These are phyloP conservation scores for Brachymystax lenok DNA, from an alignment of 2,797 vertebrate species.

Conservation along the genomic window DNA sequence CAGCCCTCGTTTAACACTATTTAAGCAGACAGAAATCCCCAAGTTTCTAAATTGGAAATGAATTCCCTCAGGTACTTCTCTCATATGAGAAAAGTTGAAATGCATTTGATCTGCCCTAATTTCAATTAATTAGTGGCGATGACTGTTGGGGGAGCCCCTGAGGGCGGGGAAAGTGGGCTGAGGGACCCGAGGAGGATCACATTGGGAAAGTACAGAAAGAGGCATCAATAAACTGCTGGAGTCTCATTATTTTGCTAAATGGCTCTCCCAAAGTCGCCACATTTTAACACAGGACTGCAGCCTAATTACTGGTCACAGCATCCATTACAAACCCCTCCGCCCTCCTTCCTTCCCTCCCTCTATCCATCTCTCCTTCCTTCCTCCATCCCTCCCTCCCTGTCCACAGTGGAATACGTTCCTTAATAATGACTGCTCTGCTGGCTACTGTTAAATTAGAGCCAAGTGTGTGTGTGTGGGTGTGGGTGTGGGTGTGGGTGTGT, in stretches of 20 bases:
- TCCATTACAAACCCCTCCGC: conserved; percentile 72
- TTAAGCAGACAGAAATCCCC: conserved; percentile 77
- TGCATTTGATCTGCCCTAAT: conserved; percentile 86
- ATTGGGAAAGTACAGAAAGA: conserved; percentile 77
- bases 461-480: conserved; percentile 38
- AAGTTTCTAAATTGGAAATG: conserved; percentile 85
- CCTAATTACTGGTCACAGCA: conserved; percentile 83
- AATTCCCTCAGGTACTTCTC: conserved; percentile 82
- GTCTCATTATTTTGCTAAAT: conserved; percentile 83
- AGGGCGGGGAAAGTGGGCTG: conserved; percentile 67
- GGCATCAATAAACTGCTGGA: conserved; percentile 80
- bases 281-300: conserved; percentile 77
- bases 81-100: conserved; percentile 84
- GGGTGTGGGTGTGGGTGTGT: background rate
- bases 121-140: conserved; percentile 86
- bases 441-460: conserved; percentile 60
- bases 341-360: conserved; percentile 56
- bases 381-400: conserved; percentile 65
- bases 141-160: conserved; percentile 81
- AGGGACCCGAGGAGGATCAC: conserved; percentile 31
- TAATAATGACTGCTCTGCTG: conserved; percentile 73
- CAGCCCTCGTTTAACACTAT: conserved; percentile 75
- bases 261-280: conserved; percentile 80
- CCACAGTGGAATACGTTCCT: conserved; percentile 67
- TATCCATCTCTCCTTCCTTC: conserved; percentile 57